Base-by-base conservation (phyloP, 2,888 invertebrate species). In the Agrotis clavis region DNA sequence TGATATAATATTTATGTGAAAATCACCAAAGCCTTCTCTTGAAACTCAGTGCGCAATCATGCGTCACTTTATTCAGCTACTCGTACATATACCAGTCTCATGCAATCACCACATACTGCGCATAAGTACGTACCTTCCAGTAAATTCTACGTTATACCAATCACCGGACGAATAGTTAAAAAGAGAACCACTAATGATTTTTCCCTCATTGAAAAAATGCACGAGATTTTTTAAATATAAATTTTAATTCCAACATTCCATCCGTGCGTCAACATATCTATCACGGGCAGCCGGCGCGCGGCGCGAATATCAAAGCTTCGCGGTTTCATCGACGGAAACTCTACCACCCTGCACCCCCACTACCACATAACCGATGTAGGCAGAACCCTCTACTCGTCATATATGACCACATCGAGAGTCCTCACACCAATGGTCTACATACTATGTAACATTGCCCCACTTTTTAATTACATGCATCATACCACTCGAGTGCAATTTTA, bases 401-500 rank as follows among this genome's bases (percentile, higher is more conserved):
- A 48, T 45, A 21, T 47, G n/a, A 47, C 60, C 48, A 47, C 51
- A 47, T 53, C 67, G 50, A 70, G 50, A 74, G 91, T 61, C 89
- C 91, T 59, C 57, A 57, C 51, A 80, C 77, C 16, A 60, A 75
- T 89, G 90, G 93, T 65, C 41, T 41, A 63, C 21, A 53, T n/a
- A 56, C 62, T 76, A 86, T 82, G 84, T 88, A 87, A 89, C 89
- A 90, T 86, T 93, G 92, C 91, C 90, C 91, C 91, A 93, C 90
- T 93, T 94, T 95, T 94, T 94, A 95, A 95, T 94, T 93, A 94
- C 94, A 94, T 94, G 92, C 93, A 94, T 94, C 93, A 94, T 91
- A 87, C 90, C 88, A 87, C 81, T 81, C 79, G 90, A 90, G 90
- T 92, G 92, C 92, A 93, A 90, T 92, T 92, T 91, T 89, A 90